Base-by-base conservation (phyloP, 2,888 invertebrate species). In the Dryobota labecula region DNA sequence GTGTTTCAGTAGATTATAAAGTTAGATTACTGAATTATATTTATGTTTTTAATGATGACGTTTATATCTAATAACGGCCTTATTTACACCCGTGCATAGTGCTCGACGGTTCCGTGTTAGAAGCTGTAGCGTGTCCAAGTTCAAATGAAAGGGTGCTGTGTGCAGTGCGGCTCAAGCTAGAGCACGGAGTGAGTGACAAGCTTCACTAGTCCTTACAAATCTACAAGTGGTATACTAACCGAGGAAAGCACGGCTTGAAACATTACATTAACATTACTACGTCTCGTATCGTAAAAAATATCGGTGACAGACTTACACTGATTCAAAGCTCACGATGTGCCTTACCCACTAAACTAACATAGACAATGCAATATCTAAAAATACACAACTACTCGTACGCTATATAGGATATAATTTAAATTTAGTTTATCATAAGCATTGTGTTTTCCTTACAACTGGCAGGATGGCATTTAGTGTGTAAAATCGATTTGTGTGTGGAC, bases 351-450 rank as follows among this genome's bases (percentile, higher is more conserved):
- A 95, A 86, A 90, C 94, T 95, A 95, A 96, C 95, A 92, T 95
- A 95, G 93, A 95, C 94, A 95, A 96, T 94, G 95, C 94, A 79
- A 94, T 95, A 93, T 95, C 95, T 96, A 95, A 95, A 95, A 95
- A 96, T 95, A 95, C 95, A 93, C 89, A 61, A 93, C 95, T 95
- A 95, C 95, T 89, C 91, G 88, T 95, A 95, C 89, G 86, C 95
- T 96, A 95, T 92, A 92, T 95, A 95, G 95, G 94, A 94, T 95
- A 92, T 84, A 84, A 86, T 88, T 84, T 91, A 90, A 92, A 90
- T 93, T 93, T 94, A 92, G 86, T 93, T 94, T 88, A 92, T 95
- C 95, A 96, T 96, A 96, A 96, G 96, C 95, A 95, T 93, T 94
- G 94, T 94, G 94, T 94, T 91, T 71, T 83, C 88, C 90, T 91